Conservation (phyloP, 2,888 invertebrate genomes). For the Drosophila diplacantha region DNA sequence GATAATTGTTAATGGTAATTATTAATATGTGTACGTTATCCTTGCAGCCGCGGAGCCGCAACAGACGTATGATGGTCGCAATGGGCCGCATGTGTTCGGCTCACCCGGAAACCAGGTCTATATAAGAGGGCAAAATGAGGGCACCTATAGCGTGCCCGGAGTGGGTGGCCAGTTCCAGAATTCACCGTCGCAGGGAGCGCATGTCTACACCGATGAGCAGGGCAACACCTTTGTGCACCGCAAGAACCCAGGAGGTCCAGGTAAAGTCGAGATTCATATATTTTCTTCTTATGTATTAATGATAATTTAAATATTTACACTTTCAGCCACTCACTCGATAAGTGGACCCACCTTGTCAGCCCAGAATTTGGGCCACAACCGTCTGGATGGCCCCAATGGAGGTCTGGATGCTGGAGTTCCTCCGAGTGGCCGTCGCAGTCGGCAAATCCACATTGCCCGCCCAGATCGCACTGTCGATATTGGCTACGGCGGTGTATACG, state of each 20-base stretch:
- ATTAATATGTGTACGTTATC: constrained; percentile 8
- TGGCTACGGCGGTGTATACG: not conserved
- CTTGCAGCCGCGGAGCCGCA: constrained; percentile 41
- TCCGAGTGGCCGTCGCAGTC: constrained; percentile 31
- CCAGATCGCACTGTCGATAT: constrained; percentile 20
- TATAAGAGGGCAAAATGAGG: constrained; percentile 53
- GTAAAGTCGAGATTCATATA: constrained; percentile 35
- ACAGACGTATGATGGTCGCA: constrained; percentile 49
- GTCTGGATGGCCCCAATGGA: not conserved
- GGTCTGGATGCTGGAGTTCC: not conserved
- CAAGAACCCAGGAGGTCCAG: constrained; percentile 26
- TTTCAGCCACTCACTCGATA: constrained; percentile 40
- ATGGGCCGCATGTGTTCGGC: constrained; percentile 53
- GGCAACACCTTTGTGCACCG: constrained; percentile 49
- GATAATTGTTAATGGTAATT: not conserved
- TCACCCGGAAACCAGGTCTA: constrained; percentile 55
- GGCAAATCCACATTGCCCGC: constrained; percentile 11
- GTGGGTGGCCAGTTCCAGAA: constrained; percentile 52
- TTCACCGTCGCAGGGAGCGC: constrained; percentile 24
- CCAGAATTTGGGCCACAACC: constrained; percentile 3
- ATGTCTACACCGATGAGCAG: constrained; percentile 46
- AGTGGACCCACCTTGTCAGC: constrained; percentile 46
- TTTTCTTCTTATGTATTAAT: constrained; percentile 6
- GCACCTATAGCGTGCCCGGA: constrained; percentile 53
- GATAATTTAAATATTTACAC: not conserved